Percentiles rank a stretch among this genome's conserved stretches.
Evolutionary conservation across 2,113 vertebrate genomes (phyloP).

Genomic region (Macroglossus sobrinus): DNA sequence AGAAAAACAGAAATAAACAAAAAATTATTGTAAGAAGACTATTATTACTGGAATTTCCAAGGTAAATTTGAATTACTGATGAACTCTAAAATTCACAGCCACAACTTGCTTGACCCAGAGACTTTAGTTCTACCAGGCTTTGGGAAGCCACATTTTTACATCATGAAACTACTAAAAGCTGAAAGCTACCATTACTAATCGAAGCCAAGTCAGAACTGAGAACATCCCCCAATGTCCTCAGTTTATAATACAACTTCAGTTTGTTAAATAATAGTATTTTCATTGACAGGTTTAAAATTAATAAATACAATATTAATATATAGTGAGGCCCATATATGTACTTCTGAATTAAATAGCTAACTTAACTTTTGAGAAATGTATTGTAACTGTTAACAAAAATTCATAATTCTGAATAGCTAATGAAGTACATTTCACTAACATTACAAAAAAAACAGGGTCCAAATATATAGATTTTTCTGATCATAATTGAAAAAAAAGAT

Average conservation of each 20-base stretch:
- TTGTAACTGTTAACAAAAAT: constrained; percentile 16
- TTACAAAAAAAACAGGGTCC: neutral
- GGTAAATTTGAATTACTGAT: neutral
- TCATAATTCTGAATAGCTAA: neutral
- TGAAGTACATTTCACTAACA: neutral
- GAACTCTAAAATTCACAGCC: neutral
- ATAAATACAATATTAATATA: neutral
- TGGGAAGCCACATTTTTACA: neutral
- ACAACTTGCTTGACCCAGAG: neutral
- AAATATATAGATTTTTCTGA: constrained; percentile 4
- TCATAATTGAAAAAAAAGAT: neutral
- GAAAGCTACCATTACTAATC: neutral
- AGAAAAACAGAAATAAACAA: neutral
- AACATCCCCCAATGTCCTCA: neutral
- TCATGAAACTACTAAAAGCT: neutral
- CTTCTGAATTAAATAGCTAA: neutral
- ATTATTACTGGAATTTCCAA: neutral
- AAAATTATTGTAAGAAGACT: neutral
- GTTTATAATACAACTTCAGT: neutral
- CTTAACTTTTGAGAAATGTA: neutral
- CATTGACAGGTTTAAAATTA: constrained; percentile 1
- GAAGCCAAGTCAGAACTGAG: neutral
- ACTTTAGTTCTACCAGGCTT: neutral
- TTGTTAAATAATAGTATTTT: constrained; percentile 13
- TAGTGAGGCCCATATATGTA: neutral